phyloP scores from a whole-genome alignment of 30 jellyfish, hydroid and myxozoan genomes.

The Aurelia coerulea region DNA sequence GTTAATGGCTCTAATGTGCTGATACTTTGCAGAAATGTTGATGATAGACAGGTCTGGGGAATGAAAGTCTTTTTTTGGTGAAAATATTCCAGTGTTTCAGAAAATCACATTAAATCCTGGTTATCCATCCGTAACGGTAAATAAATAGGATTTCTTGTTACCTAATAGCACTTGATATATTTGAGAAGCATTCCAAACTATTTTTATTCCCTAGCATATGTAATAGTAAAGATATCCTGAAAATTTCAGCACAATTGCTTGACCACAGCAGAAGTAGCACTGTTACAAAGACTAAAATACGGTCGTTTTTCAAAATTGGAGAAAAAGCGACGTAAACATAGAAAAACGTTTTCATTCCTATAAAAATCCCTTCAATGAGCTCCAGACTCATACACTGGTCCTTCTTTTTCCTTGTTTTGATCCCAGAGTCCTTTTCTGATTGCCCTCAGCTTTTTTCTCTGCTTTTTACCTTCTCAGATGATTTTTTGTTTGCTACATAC shows the following conservation, averaged over 20 bases:
- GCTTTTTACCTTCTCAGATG: background rate
- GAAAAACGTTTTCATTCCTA: background rate
- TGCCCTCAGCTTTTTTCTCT: conserved; percentile 13
- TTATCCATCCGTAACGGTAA: background rate
- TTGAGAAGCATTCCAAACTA: background rate
- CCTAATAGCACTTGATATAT: background rate
- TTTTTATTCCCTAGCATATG: background rate
- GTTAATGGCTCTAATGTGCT: background rate
- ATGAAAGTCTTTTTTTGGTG: background rate
- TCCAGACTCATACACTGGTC: conserved; percentile 29
- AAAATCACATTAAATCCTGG: too few relatives aligned
- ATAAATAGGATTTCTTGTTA: background rate
- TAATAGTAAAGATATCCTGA: background rate
- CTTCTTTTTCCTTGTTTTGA: conserved; percentile 8
- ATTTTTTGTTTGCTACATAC: too few relatives aligned
- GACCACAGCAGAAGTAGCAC: background rate
- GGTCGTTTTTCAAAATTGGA: background rate
- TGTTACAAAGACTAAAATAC: background rate
- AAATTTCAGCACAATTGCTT: background rate
- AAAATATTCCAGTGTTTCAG: background rate
- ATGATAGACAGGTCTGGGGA: background rate
- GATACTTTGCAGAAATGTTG: background rate
- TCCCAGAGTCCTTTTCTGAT: background rate
- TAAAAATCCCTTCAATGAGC: background rate
- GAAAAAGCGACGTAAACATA: background rate